Percentiles rank a stretch among this genome's conserved stretches.
Conservation (phyloP, 1,140 invertebrate species). For the Macrocentrus cingulum region DNA sequence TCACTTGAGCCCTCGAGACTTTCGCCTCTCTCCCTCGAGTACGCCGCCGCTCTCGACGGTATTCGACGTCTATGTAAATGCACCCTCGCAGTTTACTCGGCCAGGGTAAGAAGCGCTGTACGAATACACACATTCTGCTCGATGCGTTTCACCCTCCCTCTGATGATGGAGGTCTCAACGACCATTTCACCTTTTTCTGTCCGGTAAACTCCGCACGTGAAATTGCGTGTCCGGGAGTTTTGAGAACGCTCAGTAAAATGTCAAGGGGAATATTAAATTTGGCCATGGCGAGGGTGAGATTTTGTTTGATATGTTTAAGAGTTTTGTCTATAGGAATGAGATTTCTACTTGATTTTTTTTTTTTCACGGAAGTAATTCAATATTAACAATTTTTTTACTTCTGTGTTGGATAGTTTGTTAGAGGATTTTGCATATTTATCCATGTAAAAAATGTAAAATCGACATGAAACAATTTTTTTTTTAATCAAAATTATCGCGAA, state of each 20-base stretch:
- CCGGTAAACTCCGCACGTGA: conserved; percentile 19
- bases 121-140: conserved; percentile 19
- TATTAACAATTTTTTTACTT: no score
- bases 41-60: conserved; percentile 13
- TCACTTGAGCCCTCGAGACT: not conserved
- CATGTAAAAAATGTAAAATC: no score
- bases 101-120: conserved; percentile 31
- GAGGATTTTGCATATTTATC: no score
- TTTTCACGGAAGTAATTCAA: no score
- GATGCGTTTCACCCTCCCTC: not conserved
- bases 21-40: conserved; percentile 33
- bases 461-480: no score
- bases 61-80: conserved; percentile 41
- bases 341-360: no score
- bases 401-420: no score
- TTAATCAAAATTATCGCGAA: no score
- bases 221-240: conserved; percentile 20
- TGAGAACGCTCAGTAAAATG: not conserved
- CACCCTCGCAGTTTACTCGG: conserved; percentile 29
- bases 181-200: not conserved
- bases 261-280: no score
- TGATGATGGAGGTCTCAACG: not conserved
- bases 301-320: no score
- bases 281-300: no score
- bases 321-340: no score